Conservation (phyloP, 2,797 vertebrate genomes). For the Pogoniulus pusillus region DNA sequence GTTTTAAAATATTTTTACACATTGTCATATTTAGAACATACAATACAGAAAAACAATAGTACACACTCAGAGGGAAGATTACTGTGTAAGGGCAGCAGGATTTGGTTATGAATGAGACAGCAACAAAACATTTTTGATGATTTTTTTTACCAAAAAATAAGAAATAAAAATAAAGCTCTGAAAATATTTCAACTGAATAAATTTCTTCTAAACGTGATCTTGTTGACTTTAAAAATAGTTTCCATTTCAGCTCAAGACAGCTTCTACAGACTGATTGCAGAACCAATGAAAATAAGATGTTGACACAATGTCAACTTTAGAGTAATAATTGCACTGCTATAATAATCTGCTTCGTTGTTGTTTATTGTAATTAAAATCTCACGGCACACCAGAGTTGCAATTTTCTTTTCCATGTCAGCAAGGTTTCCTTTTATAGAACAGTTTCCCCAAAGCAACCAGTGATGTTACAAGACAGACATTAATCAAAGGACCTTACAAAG, state of each 20-base stretch:
- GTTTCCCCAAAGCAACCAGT: slow-evolving; percentile 43
- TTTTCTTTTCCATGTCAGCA: slow-evolving; percentile 69
- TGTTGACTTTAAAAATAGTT: slow-evolving; percentile 26
- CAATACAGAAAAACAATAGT: background rate
- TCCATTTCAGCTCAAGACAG: slow-evolving; percentile 46
- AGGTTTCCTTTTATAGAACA: slow-evolving; percentile 52
- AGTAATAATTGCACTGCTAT: slow-evolving; percentile 60
- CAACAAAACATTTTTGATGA: background rate
- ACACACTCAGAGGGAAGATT: background rate
- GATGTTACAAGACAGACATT: slow-evolving; percentile 13
- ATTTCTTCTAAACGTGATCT: background rate
- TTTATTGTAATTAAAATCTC: slow-evolving; percentile 73
- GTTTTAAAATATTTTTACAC: background rate
- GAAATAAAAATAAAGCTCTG: background rate
- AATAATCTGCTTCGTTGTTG: slow-evolving; percentile 75
- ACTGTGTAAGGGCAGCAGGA: background rate
- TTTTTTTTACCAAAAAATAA: background rate
- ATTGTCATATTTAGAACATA: background rate
- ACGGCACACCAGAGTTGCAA: slow-evolving; percentile 42
- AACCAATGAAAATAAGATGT: slow-evolving; percentile 61
- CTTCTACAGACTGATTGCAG: slow-evolving; percentile 55
- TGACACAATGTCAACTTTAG: slow-evolving; percentile 62
- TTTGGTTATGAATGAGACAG: background rate
- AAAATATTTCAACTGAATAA: background rate
- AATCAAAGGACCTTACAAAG: slow-evolving; percentile 18